Evolutionary conservation across 1,140 invertebrate species (phyloP), one percentile per base, ranked within the genome.

Genomic region (Archegozetes longisetosus): DNA sequence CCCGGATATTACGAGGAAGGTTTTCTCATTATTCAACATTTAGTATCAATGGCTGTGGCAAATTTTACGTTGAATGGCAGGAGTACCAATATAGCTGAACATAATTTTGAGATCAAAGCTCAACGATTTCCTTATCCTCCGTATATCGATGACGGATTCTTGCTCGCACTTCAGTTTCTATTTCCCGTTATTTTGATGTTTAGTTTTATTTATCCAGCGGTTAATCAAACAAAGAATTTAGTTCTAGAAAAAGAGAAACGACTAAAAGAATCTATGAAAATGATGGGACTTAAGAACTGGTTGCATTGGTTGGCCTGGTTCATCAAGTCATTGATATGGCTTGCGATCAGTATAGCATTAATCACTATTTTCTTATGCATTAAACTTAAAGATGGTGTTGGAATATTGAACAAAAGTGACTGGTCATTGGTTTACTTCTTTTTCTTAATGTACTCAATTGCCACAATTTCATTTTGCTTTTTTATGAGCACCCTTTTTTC

Each of bases 241-340:
- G 82, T 84, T 13, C 74, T 78, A 64, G 82, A 84, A 68, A 84
- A 84, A 67, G 82, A 84, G 65, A 67, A 73, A 58, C 70, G 75
- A 25, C 67, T 81, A 24, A 79, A 79, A 65, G 80, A 81, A 68
- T 75, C 78, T 1, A 80, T 81, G 79, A 74, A 74, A 68, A 75
- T 79, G 1, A 81, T 82, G 79, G 80, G 80, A 12, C 67, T 82
- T 2, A 71, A 71, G 2, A 80, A 78, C 66, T 69, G 65, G 1
- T 74, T 79, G 2, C 75, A 81, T 62, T 82, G 79, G 80, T 29
- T 76, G 20, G 75, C 77, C 2, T 82, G 79, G 79, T 80, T 82
- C 65, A 73, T 81, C 29, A 77, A 78, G 62, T 73, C 74, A 46
- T 74, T 81, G 58, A 55, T 77, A 2, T 49, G 17, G 32, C 22